A percentile compares a stretch with the other conserved stretches of the same genome.
Evolutionary conservation across 2,888 invertebrate species (phyloP).

Genomic region (Caenorhabditis wallacei): DNA sequence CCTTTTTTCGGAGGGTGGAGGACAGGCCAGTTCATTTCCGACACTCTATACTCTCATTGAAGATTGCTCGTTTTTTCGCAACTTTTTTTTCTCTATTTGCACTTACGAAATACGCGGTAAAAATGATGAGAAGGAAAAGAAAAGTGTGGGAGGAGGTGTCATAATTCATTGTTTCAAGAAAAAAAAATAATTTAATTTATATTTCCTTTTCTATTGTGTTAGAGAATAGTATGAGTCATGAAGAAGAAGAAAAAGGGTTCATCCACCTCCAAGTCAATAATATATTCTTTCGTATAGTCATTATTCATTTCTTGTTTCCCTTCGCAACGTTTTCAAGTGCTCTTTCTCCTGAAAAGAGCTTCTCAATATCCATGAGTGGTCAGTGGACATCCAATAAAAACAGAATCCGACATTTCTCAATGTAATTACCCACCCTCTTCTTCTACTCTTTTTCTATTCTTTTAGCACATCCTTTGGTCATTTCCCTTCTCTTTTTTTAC

Average conservation of each 20-base stretch:
- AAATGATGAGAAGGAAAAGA: background rate
- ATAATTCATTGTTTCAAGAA: slow-evolving; percentile 23
- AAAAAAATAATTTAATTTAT: slow-evolving; percentile 12
- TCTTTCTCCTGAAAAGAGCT: slow-evolving; percentile 6
- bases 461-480: slow-evolving; percentile 35
- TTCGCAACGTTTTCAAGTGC: slow-evolving; percentile 35
- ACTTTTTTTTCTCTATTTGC: slow-evolving; percentile 56
- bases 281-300: slow-evolving; percentile 6
- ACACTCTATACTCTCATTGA: background rate
- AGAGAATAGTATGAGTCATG: too few relatives aligned
- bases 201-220: background rate
- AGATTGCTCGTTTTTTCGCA: slow-evolving; percentile 61
- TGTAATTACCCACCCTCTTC: slow-evolving; percentile 48
- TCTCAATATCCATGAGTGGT: slow-evolving; percentile 37
- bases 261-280: background rate
- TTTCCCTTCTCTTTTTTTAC: slow-evolving; percentile 9
- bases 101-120: slow-evolving; percentile 47
- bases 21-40: slow-evolving; percentile 26
- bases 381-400: slow-evolving; percentile 23
- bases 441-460: slow-evolving; percentile 10
- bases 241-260: too few relatives aligned
- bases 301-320: slow-evolving; percentile 31
- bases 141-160: slow-evolving; percentile 11
- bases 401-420: slow-evolving; percentile 25
- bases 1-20: slow-evolving; percentile 12